Base-by-base conservation (phyloP, 1,140 invertebrate genomes). In the Eupristina koningsbergeri region DNA sequence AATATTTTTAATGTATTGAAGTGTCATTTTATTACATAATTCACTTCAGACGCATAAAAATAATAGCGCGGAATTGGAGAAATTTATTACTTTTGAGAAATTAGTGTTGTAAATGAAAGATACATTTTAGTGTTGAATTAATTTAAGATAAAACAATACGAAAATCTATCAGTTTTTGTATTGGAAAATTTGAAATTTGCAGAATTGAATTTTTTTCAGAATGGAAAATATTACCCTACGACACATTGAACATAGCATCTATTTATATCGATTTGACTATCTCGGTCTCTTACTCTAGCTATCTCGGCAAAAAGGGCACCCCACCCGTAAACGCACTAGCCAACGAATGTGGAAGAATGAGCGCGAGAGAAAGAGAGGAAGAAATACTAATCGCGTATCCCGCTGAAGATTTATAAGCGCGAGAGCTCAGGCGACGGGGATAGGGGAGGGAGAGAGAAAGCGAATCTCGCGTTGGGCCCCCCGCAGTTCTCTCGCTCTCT, bases 321-420 rank as follows among this genome's bases (percentile, higher is more conserved):
- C 29, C 47, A 73, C 39, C 63, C 63, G 34, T 69, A 34, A 1
- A 34, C 0, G 5, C 39, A 41, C 2, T 74, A 58, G 69, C 64
- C 53, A 7, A 22, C 41, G 76, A 53, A 36, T 41, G 45, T 76
- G 81, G 58, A 29, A 61, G 75, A 83, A 29, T 9, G 76, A 29
- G 86, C 77, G 80, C 84, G 64, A 81, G 15, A 53, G 76, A 76
- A 69, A 76, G 81, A 31, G 75, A 63, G 50, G 22, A 36, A 34
- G n/a, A 50, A 85, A 84, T 87, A 91, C 91, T 92, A 91, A 91
- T 92, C 91, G 91, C 87, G 88, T 87, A 88, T 86, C 89, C 89
- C 87, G 89, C 89, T 90, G 90, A 91, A 91, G 90, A 92, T 92
- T 92, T 91, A 92, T 92, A 89, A 89, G 88, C 89, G 87, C 87